These are phyloP conservation scores for Sorex maritimensis DNA, from an alignment of 2,797 vertebrate genomes.

Conservation along the genomic window DNA sequence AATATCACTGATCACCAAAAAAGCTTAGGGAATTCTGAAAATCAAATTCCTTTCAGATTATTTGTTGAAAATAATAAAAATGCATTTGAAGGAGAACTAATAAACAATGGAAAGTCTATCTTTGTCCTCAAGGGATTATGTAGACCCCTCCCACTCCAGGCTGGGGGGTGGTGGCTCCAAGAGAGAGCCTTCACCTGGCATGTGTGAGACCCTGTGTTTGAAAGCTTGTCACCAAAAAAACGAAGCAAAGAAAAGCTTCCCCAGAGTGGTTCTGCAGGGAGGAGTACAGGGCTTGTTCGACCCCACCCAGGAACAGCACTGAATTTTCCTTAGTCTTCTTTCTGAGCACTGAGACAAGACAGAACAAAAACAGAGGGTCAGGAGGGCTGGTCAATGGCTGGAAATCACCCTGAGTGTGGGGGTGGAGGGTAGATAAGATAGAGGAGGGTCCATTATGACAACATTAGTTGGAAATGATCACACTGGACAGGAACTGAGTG, in stretches of 20 bases:
- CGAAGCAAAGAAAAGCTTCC: too few relatives aligned
- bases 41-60: slow-evolving; percentile 53
- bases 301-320: neutral
- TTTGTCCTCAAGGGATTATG: neutral
- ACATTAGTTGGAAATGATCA: too few relatives aligned
- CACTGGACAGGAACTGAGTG: too few relatives aligned
- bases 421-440: too few relatives aligned
- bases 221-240: neutral
- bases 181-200: too few relatives aligned
- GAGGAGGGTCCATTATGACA: too few relatives aligned
- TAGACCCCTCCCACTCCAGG: neutral
- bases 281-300: neutral
- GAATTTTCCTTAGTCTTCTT: neutral
- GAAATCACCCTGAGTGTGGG: too few relatives aligned
- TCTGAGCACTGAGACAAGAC: neutral
- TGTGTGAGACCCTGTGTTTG: too few relatives aligned
- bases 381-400: too few relatives aligned
- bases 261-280: too few relatives aligned
- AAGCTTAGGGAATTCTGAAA: slow-evolving; percentile 49
- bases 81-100: neutral
- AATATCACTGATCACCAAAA: slow-evolving; percentile 9
- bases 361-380: neutral
- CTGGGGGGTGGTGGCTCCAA: neutral
- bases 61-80: slow-evolving; percentile 55
- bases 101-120: neutral